Conservation (phyloP, 2,888 invertebrate species). For the Griposia aprilina region DNA sequence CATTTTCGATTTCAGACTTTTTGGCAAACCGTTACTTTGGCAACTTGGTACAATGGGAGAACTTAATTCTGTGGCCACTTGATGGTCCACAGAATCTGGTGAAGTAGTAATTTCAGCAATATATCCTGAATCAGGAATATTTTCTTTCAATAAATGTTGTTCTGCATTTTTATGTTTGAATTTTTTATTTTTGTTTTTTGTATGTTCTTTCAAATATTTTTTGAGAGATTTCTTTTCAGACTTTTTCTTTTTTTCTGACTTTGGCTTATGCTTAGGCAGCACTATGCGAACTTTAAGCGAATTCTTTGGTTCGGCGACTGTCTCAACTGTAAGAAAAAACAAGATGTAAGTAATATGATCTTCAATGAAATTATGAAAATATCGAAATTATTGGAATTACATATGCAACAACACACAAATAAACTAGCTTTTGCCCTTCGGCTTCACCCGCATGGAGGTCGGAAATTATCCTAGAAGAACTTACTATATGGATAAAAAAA, state of each 20-base stretch:
- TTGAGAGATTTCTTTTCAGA: neutral
- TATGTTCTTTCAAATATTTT: constrained; percentile 3
- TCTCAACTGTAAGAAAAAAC: constrained; percentile 10
- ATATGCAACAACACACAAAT: neutral
- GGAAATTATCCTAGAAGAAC: neutral
- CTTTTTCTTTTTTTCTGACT: constrained; percentile 13
- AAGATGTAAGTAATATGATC: neutral
- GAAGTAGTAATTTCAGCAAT: neutral
- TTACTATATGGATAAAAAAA: no score
- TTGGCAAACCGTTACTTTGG: constrained; percentile 11
- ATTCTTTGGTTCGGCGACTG: neutral
- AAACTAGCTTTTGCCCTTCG: neutral
- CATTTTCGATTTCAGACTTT: constrained; percentile 6
- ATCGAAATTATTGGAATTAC: neutral
- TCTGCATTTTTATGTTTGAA: neutral
- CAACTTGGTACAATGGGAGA: neutral
- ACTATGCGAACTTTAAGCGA: constrained; percentile 34
- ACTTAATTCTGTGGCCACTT: neutral
- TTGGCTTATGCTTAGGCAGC: neutral
- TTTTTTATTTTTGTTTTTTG: constrained; percentile 6
- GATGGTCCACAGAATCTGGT: neutral
- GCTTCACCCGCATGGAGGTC: neutral
- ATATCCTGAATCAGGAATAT: neutral
- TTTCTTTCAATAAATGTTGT: neutral
- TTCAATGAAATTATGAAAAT: neutral